Evolutionary conservation across 1,140 invertebrate species (phyloP).

Genomic region (Drosophila nigrodunni): DNA sequence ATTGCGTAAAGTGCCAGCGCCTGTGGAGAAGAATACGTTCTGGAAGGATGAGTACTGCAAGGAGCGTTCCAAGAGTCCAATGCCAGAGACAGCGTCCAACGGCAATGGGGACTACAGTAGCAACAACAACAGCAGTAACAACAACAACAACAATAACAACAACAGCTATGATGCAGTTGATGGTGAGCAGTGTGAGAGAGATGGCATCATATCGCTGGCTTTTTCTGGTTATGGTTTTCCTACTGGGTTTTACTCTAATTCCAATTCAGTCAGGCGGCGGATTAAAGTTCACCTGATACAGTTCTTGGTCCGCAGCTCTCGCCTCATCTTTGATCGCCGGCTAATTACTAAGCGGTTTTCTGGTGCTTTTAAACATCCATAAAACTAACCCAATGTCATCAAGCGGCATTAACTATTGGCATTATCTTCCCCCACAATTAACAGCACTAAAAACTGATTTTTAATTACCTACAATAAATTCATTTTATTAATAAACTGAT

Average conservation of each 20-base stretch:
- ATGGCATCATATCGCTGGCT: conserved; percentile 35
- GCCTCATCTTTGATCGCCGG: conserved; percentile 61
- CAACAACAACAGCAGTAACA: conserved; percentile 12
- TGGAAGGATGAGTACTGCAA: conserved; percentile 84
- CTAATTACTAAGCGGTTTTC: conserved; percentile 74
- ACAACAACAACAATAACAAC: conserved; percentile 24
- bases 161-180: conserved; percentile 69
- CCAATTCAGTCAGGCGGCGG: conserved; percentile 19
- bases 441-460: conserved; percentile 57
- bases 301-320: conserved; percentile 46
- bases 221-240: conserved; percentile 34
- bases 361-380: conserved; percentile 75
- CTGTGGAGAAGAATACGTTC: conserved; percentile 83
- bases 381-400: conserved; percentile 52
- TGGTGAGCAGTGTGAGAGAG: conserved; percentile 66
- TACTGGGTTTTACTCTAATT: conserved; percentile 30
- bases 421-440: conserved; percentile 56
- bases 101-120: conserved; percentile 13
- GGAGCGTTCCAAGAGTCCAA: conserved; percentile 77
- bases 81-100: conserved; percentile 55
- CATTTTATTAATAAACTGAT: background rate
- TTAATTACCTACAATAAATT: background rate
- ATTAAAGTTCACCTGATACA: conserved; percentile 38
- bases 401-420: conserved; percentile 43
- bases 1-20: conserved; percentile 85